A percentile compares a stretch with the other conserved stretches of the same genome.
Conservation (phyloP, 2,888 invertebrate species). For the Liopterus haemorrhoidalis region DNA sequence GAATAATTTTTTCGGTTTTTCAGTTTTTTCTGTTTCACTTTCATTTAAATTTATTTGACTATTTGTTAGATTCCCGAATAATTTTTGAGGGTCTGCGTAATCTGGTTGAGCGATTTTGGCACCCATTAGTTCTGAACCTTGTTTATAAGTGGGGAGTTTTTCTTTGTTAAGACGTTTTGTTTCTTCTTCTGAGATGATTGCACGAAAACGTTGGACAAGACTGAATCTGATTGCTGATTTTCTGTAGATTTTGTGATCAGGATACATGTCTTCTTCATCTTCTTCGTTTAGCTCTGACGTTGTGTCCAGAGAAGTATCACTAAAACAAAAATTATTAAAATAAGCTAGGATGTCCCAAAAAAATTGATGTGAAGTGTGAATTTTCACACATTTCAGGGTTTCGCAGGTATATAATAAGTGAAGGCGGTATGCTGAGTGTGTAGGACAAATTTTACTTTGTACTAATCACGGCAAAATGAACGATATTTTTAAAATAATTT, state of each 20-base stretch:
- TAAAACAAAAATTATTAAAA: too few species aligned
- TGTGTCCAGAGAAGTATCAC: conserved; percentile 11
- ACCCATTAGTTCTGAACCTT: conserved; percentile 75
- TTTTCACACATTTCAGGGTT: too few species aligned
- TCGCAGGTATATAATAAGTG: too few species aligned
- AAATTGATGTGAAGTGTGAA: too few species aligned
- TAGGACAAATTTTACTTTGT: too few species aligned
- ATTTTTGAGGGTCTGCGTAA: conserved; percentile 73
- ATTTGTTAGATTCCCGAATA: conserved; percentile 43
- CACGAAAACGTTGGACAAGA: conserved; percentile 53
- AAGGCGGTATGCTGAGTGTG: too few species aligned
- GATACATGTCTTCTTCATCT: conserved; percentile 53
- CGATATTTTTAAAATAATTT: too few species aligned
- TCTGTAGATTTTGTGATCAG: conserved; percentile 74
- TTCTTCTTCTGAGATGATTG: conserved; percentile 42
- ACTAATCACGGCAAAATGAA: too few species aligned
- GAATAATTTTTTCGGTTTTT: conserved; percentile 62
- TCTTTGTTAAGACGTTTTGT: conserved; percentile 39
- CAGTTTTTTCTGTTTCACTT: conserved; percentile 27
- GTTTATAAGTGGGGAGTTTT: conserved; percentile 61
- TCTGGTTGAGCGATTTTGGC: conserved; percentile 84
- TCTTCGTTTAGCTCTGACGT: conserved; percentile 17
- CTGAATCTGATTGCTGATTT: conserved; percentile 57
- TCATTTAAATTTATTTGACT: conserved; percentile 23
- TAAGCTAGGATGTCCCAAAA: too few species aligned